phyloP scores from a whole-genome alignment of 1,140 invertebrate genomes.

The Temnothorax longispinosus region DNA sequence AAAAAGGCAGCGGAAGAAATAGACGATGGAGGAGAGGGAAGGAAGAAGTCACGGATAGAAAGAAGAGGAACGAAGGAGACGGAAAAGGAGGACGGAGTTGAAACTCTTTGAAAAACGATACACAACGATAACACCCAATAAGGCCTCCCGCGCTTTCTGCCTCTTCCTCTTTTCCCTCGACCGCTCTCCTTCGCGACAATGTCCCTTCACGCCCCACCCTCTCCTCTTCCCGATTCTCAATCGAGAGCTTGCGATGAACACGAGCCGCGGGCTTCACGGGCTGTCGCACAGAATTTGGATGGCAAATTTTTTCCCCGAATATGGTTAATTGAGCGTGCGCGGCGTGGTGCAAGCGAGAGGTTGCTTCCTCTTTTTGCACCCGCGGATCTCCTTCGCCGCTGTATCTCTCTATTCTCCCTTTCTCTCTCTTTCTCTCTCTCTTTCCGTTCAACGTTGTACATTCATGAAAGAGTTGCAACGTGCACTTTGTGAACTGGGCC shows the following conservation, averaged over 20 bases:
- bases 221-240: conserved; percentile 32
- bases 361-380: conserved; percentile 64
- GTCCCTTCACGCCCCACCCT: neutral
- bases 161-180: conserved; percentile 3
- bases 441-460: neutral
- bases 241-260: conserved; percentile 73
- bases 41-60: conserved; percentile 64
- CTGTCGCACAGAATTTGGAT: conserved; percentile 84
- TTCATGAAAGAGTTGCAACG: neutral
- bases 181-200: neutral
- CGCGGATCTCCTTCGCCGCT: neutral
- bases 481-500: conserved; percentile 19
- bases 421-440: neutral
- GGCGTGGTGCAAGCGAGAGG: conserved; percentile 72
- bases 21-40: conserved; percentile 47
- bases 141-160: conserved; percentile 54
- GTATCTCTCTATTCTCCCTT: neutral
- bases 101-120: conserved; percentile 83
- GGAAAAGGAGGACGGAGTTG: conserved; percentile 12
- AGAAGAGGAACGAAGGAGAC: conserved; percentile 39
- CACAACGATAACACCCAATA: conserved; percentile 70
- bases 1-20: conserved; percentile 64
- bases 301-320: conserved; percentile 80
- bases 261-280: conserved; percentile 81
- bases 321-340: conserved; percentile 83